phyloP scores from a whole-genome alignment of 2,113 vertebrate species.

The Vireo altiloquus region DNA sequence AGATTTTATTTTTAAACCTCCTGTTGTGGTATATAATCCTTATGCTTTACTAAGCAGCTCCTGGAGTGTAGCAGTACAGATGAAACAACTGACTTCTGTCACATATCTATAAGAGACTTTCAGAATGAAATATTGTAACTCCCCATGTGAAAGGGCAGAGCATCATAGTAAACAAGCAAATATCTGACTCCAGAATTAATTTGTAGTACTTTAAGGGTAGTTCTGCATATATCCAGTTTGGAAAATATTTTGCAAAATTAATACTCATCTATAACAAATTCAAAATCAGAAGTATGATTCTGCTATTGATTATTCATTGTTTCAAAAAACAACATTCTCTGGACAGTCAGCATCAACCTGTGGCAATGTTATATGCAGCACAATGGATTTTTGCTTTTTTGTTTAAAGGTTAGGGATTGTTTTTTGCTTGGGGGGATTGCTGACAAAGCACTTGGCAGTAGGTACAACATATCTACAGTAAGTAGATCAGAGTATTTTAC shows the following conservation, averaged over 20 bases:
- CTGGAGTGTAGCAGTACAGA: constrained; percentile 12
- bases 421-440: constrained; percentile 19
- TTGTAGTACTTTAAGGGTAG: neutral
- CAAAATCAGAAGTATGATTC: constrained; percentile 17
- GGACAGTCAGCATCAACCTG: constrained; percentile 60
- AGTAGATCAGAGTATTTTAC: constrained; percentile 63
- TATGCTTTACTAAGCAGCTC: neutral
- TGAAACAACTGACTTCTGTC: neutral
- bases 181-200: neutral
- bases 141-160: neutral
- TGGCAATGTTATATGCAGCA: constrained; percentile 50
- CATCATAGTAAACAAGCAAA: neutral
- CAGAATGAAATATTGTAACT: neutral
- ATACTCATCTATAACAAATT: neutral
- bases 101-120: constrained; percentile 2
- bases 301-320: neutral
- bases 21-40: neutral
- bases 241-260: constrained; percentile 3
- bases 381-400: constrained; percentile 31
- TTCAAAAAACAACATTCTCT: constrained; percentile 48
- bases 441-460: constrained; percentile 68
- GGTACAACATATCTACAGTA: constrained; percentile 37
- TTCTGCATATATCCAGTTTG: neutral
- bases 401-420: neutral
- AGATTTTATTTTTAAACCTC: neutral